phyloP scores from a whole-genome alignment of 1,140 invertebrate species.

The Drosophila oshimai region DNA sequence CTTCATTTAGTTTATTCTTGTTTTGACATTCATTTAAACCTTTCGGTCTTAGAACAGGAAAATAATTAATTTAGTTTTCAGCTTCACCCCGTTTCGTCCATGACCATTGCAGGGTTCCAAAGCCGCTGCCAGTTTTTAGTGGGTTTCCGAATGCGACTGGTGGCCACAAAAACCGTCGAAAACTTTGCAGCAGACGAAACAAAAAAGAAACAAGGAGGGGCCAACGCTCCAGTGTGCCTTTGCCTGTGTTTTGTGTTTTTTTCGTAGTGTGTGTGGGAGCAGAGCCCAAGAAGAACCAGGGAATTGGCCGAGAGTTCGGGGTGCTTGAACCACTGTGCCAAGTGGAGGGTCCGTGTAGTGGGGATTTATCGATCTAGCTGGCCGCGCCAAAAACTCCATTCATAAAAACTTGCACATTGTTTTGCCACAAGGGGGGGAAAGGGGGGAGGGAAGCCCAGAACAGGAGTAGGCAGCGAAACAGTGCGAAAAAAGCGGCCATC shows the following conservation, averaged over 20 bases:
- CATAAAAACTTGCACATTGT: slow-evolving; percentile 82
- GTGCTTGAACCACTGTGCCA: slow-evolving; percentile 48
- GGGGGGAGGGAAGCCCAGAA: slow-evolving; percentile 29
- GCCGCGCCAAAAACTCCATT: slow-evolving; percentile 81
- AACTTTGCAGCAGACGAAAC: slow-evolving; percentile 35
- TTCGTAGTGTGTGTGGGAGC: slow-evolving; percentile 26
- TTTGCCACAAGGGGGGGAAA: slow-evolving; percentile 35
- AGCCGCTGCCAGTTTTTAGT: slow-evolving; percentile 49
- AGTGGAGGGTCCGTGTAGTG: slow-evolving; percentile 55
- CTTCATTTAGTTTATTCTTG: too few species aligned
- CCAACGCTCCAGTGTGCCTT: not conserved
- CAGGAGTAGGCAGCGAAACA: slow-evolving; percentile 49
- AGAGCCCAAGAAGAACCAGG: slow-evolving; percentile 12
- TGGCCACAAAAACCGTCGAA: slow-evolving; percentile 40
- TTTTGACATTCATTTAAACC: slow-evolving; percentile 1
- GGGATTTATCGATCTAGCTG: slow-evolving; percentile 81
- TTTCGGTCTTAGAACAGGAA: not conserved
- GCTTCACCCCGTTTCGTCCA: slow-evolving; percentile 1
- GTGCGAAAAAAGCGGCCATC: slow-evolving; percentile 53
- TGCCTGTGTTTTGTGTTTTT: not conserved
- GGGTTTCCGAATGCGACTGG: slow-evolving; percentile 70
- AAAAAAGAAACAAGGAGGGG: slow-evolving; percentile 17
- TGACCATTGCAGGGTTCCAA: slow-evolving; percentile 24
- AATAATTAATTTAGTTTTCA: slow-evolving; percentile 49
- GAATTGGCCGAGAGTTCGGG: slow-evolving; percentile 6